Evolutionary conservation across 2,113 vertebrate genomes (phyloP).

Genomic region (Mionectes macconnelli): DNA sequence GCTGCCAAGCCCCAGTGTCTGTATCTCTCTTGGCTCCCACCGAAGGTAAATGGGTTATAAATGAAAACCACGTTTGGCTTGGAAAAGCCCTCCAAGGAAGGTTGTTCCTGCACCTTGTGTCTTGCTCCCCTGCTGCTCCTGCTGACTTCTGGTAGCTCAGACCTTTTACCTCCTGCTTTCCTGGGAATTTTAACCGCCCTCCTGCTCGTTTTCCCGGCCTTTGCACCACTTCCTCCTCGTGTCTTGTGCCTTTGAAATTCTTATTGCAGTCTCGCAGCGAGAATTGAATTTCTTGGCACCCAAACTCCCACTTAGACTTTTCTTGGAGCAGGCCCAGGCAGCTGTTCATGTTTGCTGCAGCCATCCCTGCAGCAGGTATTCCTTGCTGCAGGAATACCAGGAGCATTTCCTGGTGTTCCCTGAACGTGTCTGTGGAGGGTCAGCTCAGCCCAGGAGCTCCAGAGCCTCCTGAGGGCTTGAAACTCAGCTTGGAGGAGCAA

Average conservation of each 20-base stretch:
- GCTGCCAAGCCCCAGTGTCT: not conserved
- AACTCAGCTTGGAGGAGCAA: not conserved
- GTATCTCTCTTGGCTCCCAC: not conserved
- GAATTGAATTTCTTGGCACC: not conserved
- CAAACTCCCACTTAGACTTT: not conserved
- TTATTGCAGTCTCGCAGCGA: not conserved
- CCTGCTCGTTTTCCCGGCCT: not conserved
- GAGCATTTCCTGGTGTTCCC: rapidly evolving
- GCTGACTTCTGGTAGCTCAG: slow-evolving; percentile 12
- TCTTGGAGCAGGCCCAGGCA: not conserved
- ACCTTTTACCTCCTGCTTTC: not conserved
- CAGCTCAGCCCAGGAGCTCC: not conserved
- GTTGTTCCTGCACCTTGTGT: not conserved
- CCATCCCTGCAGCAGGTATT: not conserved
- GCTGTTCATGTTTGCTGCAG: not conserved
- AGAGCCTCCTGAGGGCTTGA: not conserved
- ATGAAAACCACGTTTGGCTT: not conserved
- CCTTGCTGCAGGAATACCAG: not conserved
- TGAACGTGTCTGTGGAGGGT: rapidly evolving
- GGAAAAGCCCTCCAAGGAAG: not conserved
- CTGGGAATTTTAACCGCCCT: not conserved
- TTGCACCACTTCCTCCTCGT: not conserved
- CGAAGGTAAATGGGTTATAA: not conserved
- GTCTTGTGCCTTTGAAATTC: not conserved
- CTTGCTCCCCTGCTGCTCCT: not conserved